Evolutionary conservation across 1,140 invertebrate species (phyloP), one percentile per base, ranked within the genome.

Genomic region (Pissodes strobi): DNA sequence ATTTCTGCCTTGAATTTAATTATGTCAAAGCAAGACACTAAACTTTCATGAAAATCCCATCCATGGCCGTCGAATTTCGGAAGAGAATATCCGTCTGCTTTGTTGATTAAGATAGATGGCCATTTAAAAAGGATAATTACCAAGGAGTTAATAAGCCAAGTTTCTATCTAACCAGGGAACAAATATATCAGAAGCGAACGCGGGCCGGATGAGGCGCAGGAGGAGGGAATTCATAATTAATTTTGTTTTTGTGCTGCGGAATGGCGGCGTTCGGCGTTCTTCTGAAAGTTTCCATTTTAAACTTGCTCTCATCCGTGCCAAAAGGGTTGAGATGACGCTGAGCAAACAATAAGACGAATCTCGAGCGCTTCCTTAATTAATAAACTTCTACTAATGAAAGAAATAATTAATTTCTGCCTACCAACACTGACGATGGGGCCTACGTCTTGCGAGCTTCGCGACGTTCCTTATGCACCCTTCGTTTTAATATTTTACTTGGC

Each of bases 381-480:
- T 76, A 76, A 76, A 76, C 74, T 76, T 74, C 73, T 76, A 67
- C 74, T 76, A 76, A 76, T 76, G 74, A 76, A 76, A 76, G 74
- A 76, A 76, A 76, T 76, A 76, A 76, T 76, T 76, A 76, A 76
- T 76, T 76, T 76, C 74, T 71, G 72, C 73, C 73, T 73, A 67
- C 74, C 69, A 72, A 59, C 56, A 48, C 41, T 49, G 56, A 59
- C 41, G 34, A 27, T 22, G 43, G 18, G 10, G 21, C 39, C 38
- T n/a, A 13, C 23, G 21, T 6, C n/a, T 18, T 10, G 17, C 18
- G 21, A 18, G n/a, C 53, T 25, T 22, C 37, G 12, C 37, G 38
- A 37, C 8, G 12, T 25, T 34, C 34, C 27, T 38, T 38, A 34
- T 38, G 51, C 53, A 19, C 53, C 15, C 53, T 22, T 13, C 53